Evolutionary conservation across 2,113 vertebrate genomes (phyloP), one percentile per base, ranked within the genome.

Genomic region (human (Homo sapiens)): DNA sequence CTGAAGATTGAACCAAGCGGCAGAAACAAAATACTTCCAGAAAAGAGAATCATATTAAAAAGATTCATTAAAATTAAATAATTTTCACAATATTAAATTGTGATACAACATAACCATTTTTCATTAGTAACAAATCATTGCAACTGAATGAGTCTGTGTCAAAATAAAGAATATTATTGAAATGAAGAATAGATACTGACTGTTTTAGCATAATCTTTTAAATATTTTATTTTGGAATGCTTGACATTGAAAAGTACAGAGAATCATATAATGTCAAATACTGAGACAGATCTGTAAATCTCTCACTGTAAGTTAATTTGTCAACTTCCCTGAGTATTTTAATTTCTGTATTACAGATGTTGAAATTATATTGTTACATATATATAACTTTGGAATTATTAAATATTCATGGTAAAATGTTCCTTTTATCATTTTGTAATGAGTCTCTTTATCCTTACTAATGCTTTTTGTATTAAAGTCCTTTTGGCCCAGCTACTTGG

Each of bases 121-220:
- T 80, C 93, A 76, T 88, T 85, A 75, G 2, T 40, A 95, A 80
- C 52, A 96, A 94, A 97, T 73, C 61, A 93, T 2, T 91, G 32
- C 23, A 88, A 81, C 8, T 80, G 52, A 95, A 70, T 78, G 66
- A 80, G 32, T 90, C 38, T 88, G 6, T 0, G 0, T n/a, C 64
- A 97, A 97, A 98, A 66, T 59, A 95, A 96, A 96, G 61, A 72
- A 85, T 76, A n/a, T 82, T 80, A 92, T 0, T 94, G 66, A 95
- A 96, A 95, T 57, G 57, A 98, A 97, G 52, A 76, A 61, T 5
- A 0, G 17, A n/a, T 55, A 96, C 45, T 82, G 0, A 96, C 45
- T 79, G 0, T 92, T 97, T 97, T 48, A 94, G 43, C 75, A 94
- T 61, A 35, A 96, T 89, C 82, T 73, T 93, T 72, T 73, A 81